These are phyloP conservation scores for Caenorhabditis uteleia DNA, from an alignment of 2,888 invertebrate species.

Conservation along the genomic window DNA sequence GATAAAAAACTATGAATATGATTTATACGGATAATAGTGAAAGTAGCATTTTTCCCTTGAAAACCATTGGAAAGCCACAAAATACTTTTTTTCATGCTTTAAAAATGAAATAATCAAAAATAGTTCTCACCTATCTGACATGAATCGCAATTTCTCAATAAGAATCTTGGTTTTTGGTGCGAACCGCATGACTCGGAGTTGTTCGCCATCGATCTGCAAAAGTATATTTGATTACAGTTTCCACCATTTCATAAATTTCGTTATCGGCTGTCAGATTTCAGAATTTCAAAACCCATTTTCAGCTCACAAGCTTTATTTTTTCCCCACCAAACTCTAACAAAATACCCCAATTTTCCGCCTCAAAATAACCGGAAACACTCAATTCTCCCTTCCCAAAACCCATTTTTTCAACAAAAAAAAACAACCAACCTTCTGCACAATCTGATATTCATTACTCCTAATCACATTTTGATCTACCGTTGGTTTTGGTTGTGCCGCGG, in stretches of 20 bases:
- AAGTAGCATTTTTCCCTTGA: too few relatives aligned
- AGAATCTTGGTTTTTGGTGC: constrained; percentile 49
- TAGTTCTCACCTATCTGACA: constrained; percentile 36
- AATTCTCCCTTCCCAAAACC: too few relatives aligned
- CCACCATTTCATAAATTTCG: not conserved
- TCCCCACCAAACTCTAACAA: too few relatives aligned
- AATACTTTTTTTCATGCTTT: not conserved
- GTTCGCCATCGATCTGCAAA: constrained; percentile 59
- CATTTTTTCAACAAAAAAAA: too few relatives aligned
- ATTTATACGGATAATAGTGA: too few relatives aligned
- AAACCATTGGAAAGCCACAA: not conserved
- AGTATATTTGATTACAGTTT: not conserved
- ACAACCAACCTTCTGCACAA: constrained; percentile 8
- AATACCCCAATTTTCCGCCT: too few relatives aligned
- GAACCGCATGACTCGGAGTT: constrained; percentile 52
- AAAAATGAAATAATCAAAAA: not conserved
- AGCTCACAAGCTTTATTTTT: too few relatives aligned
- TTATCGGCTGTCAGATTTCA: too few relatives aligned
- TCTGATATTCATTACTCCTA: not conserved
- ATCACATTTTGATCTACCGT: too few relatives aligned
- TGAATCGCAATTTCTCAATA: constrained; percentile 61
- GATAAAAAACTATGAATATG: too few relatives aligned
- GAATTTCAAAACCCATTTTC: too few relatives aligned
- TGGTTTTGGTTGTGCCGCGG: not conserved
- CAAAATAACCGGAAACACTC: too few relatives aligned